Conservation (phyloP, 1,140 invertebrate genomes). For the Eumaeus atala region DNA sequence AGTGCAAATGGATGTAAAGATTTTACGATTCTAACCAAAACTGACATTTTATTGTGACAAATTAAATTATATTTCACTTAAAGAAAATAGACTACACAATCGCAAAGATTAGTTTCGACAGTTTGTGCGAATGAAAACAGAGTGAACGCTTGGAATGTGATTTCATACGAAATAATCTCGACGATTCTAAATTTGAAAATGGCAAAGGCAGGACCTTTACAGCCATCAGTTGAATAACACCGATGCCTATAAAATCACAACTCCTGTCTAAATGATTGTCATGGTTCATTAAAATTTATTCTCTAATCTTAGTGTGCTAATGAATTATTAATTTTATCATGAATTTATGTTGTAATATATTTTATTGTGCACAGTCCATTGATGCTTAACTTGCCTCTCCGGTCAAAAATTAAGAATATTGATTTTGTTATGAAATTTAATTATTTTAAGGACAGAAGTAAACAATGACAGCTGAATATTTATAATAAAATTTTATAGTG, state of each 20-base stretch:
- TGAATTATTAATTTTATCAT: constrained; percentile 69
- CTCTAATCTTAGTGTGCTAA: constrained; percentile 68
- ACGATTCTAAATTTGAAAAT: constrained; percentile 7
- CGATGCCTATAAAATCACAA: constrained; percentile 38
- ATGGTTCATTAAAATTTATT: constrained; percentile 56
- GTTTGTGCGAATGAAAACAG: constrained; percentile 30
- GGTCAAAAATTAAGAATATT: constrained; percentile 2
- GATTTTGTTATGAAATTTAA: no score
- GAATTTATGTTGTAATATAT: constrained; percentile 65
- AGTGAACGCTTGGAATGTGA: constrained; percentile 13
- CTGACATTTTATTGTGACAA: no score
- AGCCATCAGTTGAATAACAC: not conserved
- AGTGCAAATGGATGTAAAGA: no score
- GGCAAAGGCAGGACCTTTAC: constrained; percentile 7
- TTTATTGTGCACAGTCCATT: constrained; percentile 65
- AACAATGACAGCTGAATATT: no score
- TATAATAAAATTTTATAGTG: no score
- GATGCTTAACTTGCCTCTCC: constrained; percentile 61
- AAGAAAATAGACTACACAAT: constrained; percentile 55
- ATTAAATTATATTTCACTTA: no score
- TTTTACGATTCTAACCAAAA: no score
- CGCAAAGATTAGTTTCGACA: constrained; percentile 36
- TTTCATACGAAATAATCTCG: constrained; percentile 2
- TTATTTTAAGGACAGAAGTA: no score
- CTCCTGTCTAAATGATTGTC: constrained; percentile 42